Evolutionary conservation across 1,140 invertebrate genomes (phyloP), one percentile per base, ranked within the genome.

Genomic region (Drosophila pandora): DNA sequence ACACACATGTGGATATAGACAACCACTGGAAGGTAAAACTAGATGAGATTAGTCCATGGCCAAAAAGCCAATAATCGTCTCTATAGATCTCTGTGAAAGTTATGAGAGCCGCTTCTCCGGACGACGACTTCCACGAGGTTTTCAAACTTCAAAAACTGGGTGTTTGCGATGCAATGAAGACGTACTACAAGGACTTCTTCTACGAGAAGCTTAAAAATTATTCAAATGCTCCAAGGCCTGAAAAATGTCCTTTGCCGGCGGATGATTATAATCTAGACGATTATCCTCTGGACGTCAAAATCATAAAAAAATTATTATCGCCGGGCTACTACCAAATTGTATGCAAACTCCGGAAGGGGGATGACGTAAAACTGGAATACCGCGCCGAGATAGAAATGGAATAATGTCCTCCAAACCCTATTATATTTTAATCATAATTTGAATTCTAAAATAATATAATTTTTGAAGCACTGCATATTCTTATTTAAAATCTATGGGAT

Each of bases 1-100:
- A 80, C 2, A 59, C 68, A 3, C 56, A 53, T 9, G 53, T 60
- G 0, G 23, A 39, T 0, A 58, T 90, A 2, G 76, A 90, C 48
- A 75, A 90, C n/a, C 61, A 83, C 3, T 90, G 82, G 79, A 73
- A 68, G 71, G 87, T 90, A 39, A 59, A 45, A 4, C 5, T 7
- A 9, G 2, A 12, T 41, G 30, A 7, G 5, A 13, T 12, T 9
- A 21, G 7, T 12, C 13, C 10, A 1, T 17, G 2, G 13, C 6
- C 9, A 28, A 10, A 4, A 4, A 23, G 2, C 1, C 9, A 9
- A 17, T 30, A 7, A 55, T 1, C 3, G 2, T 45, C 1, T 17
- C 3, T 34, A n/a, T 39, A 88, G 78, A 12, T 85, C 2, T 55
- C 68, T 21, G 12, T 90, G 0, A 63, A 49, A 0, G 7, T 76